phyloP scores from a whole-genome alignment of 2,113 vertebrate species.

The Suncus etruscus region DNA sequence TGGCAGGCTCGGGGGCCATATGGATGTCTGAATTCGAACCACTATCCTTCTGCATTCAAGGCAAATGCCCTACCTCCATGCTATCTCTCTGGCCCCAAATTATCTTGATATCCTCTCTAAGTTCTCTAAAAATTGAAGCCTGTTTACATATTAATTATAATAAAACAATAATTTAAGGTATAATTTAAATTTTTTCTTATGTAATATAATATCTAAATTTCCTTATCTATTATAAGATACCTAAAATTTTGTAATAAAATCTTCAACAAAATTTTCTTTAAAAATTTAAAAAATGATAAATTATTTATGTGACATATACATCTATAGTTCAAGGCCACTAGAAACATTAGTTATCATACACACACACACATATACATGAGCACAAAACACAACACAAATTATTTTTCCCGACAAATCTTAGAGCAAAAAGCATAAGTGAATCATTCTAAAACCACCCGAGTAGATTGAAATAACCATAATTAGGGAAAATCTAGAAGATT shows the following conservation, averaged over 20 bases:
- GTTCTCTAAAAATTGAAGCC: background rate
- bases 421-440: background rate
- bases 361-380: background rate
- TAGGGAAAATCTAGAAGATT: background rate
- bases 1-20: no score
- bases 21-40: no score
- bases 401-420: background rate
- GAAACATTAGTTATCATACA: background rate
- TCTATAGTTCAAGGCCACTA: background rate
- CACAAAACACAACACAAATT: background rate
- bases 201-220: no score
- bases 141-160: background rate
- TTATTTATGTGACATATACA: background rate
- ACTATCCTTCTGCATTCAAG: no score
- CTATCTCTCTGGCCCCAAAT: no score
- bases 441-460: background rate
- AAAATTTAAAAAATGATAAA: background rate
- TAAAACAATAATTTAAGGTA: background rate
- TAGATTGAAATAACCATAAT: background rate
- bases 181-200: background rate
- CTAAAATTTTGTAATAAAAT: no score
- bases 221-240: no score
- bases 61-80: no score
- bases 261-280: no score
- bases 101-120: constrained; percentile 17